Conservation (phyloP, 2,888 invertebrate genomes). For the Suillia variegata region DNA sequence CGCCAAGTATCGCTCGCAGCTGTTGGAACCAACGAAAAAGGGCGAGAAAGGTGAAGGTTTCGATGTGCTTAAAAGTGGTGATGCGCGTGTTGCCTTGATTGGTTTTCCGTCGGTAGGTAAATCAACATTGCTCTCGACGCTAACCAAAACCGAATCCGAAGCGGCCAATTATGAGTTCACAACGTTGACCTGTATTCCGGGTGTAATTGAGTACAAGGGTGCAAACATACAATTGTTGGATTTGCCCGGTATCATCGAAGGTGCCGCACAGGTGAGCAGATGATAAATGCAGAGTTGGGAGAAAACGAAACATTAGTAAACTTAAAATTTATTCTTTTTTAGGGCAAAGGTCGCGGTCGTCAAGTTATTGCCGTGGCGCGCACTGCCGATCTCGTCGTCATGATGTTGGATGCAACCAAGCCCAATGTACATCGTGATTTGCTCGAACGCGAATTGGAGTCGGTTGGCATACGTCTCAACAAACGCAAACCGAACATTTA, state of each 20-base stretch:
- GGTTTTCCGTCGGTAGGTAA: conserved; percentile 87
- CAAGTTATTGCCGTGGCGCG: conserved; percentile 98
- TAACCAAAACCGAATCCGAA: conserved; percentile 96
- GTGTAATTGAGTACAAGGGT: conserved; percentile 97
- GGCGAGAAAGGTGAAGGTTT: conserved; percentile 96
- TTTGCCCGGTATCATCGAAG: conserved; percentile 99
- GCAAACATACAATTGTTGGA: conserved; percentile 98
- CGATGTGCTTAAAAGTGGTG: conserved; percentile 98
- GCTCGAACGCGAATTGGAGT: conserved; percentile 93
- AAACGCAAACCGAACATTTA: conserved; percentile 96
- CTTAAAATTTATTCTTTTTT: neutral
- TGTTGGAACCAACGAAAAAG: conserved; percentile 94
- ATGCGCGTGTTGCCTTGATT: conserved; percentile 96
- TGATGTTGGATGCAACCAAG: conserved; percentile 99
- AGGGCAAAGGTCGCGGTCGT: conserved; percentile 86
- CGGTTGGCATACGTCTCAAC: conserved; percentile 96
- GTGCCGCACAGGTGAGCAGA: conserved; percentile 80
- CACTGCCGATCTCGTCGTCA: conserved; percentile 95
- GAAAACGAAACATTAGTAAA: neutral
- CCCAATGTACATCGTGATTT: conserved; percentile 92
- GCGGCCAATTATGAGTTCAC: conserved; percentile 99
- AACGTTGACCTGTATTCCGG: conserved; percentile 98
- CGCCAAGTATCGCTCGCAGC: conserved; percentile 92
- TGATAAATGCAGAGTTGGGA: neutral
- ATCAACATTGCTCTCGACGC: conserved; percentile 92